Evolutionary conservation across 2,113 vertebrate genomes (phyloP), one percentile per base, ranked within the genome.

Genomic region (Anser cygnoides): DNA sequence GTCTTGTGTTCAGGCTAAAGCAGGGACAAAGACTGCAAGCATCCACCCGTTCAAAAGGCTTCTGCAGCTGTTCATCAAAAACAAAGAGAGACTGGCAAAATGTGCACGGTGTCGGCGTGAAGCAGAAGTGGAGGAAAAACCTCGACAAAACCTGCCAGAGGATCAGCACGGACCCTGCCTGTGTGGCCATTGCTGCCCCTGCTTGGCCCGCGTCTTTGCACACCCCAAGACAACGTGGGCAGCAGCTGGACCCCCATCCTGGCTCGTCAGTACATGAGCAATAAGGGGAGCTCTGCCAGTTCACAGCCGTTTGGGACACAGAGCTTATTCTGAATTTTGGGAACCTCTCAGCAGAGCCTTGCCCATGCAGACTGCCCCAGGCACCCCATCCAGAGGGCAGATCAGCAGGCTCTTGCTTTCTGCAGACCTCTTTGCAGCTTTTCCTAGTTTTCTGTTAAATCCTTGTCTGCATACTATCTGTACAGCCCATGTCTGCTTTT

Each of bases 141-240:
- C 26, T 18, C 2, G 33, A 20, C 0, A 3, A 52, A 39, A 44
- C 6, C 37, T 11, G n/a, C 11, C 8, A 8, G 43, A 46, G 49
- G 49, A 13, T 50, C 49, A 50, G 49, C 49, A 25, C 7, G 7
- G 49, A 22, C 49, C 11, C 49, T 50, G 49, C 12, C 54, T 10
- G 37, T 5, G 50, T 6, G 3, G 4, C 2, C 17, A 3, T 10
- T 21, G 3, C 33, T 39, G 11, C 13, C 46, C 67, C 6, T 0
- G 28, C 35, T 17, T 46, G 8, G 10, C 35, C 44, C 11, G 5
- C 29, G 2, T 9, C 35, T 13, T 70, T 22, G 35, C 57, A 7
- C 14, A 1, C 37, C 9, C 46, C 20, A 12, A 14, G 39, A 59
- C 10, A 21, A 49, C 10, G 20, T 49, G 46, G 10, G 46, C 46